Base-by-base conservation (phyloP, 2,113 vertebrate genomes). In the Panurus biarmicus region DNA sequence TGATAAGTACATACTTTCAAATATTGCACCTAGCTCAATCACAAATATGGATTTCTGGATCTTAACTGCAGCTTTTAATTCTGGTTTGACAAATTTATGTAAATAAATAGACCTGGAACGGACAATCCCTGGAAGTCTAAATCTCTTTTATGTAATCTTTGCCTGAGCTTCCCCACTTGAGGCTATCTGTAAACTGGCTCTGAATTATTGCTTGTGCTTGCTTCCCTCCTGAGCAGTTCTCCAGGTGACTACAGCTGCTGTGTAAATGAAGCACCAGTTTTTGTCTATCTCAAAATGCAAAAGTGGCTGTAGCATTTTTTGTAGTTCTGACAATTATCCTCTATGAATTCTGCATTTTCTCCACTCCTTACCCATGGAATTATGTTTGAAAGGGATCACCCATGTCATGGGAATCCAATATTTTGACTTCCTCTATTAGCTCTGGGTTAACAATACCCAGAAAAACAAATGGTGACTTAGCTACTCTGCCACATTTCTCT, bases 101-200 rank as follows among this genome's bases (percentile, higher is more conserved):
- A 96, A 97, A 95, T 88, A 92, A 94, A 94, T 44, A 93, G 96
- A 60, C 36, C 57, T 35, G 84, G 66, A 96, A 91, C 0, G 25
- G 85, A 92, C 84, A 95, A 57, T 29, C 53, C 79, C 71, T 87
- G 64, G 54, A 83, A 94, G 51, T 67, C 71, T 95, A 75, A 78
- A 92, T 65, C 93, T 87, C 94, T 96, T 94, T 94, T 85, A 91
- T 90, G 77, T 73, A 72, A 81, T 92, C n/a, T 94, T 96, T 96
- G 77, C 29, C 77, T 66, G 58, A 92, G 61, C 89, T 93, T 96
- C 94, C 44, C 29, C 67, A 84, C 91, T 95, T 65, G 89, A 94
- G 77, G 92, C 70, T 90, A 61, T 94, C 76, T 95, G 83, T 45
- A 81, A 89, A 90, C 85, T 66, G 76, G 58, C 48, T 76, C 40